Evolutionary conservation across 2,888 invertebrate species (phyloP), one percentile per base, ranked within the genome.

Genomic region (Heliothis peltigera): DNA sequence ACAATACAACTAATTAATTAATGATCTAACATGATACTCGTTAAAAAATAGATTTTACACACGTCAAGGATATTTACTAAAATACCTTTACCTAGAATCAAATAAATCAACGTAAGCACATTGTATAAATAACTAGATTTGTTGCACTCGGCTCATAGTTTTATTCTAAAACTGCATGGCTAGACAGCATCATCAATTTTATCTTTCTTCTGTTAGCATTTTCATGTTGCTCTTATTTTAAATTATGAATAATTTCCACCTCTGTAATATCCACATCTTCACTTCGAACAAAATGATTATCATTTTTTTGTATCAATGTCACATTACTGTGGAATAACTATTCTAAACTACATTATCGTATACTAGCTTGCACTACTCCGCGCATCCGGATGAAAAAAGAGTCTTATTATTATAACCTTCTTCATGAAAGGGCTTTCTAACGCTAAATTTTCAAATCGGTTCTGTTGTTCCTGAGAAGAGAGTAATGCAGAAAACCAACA

Each of bases 281-380:
- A 39, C 5, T 39, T 39, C 39, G 4, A 15, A 28, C 18, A 43
- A 15, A 42, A 42, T 17, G 39, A 44, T 51, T 56, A 47, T 52
- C 46, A 46, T 7, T 18, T n/a, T 58, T 58, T 65, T 47, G n/a
- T 61, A 51, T 62, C 54, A 70, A 65, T 62, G 57, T 70, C 54
- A 65, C 42, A 65, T 51, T 19, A 42, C 21, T 25, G 46, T 53
- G 35, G 54, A 55, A 69, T 53, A n/a, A 21, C 25, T 57, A 55
- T 19, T 39, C 28, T 44, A 54, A 61, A 64, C 58, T 64, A 61
- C 44, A 18, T 53, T 12, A 28, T 21, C 0, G 19, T 22, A 17
- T 46, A 48, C n/a, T n/a, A n/a, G n/a, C n/a, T n/a, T n/a, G n/a
- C n/a, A n/a, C n/a, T n/a, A n/a, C n/a, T n/a, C n/a, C n/a, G n/a